Evolutionary conservation across 2,888 invertebrate species (phyloP), one percentile per base, ranked within the genome.

Genomic region (Ametastegia equiseti): DNA sequence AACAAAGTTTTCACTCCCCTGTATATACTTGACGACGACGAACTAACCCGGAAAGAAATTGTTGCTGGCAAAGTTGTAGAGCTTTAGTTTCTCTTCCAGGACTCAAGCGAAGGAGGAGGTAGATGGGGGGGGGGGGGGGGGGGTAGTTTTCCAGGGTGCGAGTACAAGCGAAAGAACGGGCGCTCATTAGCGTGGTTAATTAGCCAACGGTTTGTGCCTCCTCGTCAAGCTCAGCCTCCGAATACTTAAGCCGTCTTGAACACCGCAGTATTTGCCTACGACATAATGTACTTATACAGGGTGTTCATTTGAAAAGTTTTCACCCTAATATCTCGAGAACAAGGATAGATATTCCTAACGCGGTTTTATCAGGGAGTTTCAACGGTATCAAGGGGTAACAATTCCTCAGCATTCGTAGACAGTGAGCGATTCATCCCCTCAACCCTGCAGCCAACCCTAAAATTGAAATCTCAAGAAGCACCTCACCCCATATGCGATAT

Each of bases 161-260:
- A 39, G 36, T 36, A 67, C 33, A 50, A 71, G 15, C 80, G 80
- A 30, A 54, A 45, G 23, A 23, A 39, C 54, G 50, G 54, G 39
- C 33, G 80, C 63, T 63, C 80, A 50, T 50, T 39, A 63, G 42
- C 42, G 50, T 65, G 65, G 47, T 33, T 63, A 65, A 50, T 50
- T 65, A 47, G 33, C 65, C 42, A 27, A 65, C 63, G 80, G 65
- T 45, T n/a, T 47, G 45, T 80, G 63, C 63, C 42, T n/a, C n/a
- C n/a, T 50, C 33, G 50, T 45, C 45, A 33, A 50, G n/a, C 3
- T 9, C 19, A 77, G 42, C 19, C n/a, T 39, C n/a, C 13, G 45
- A 71, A 47, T 71, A 27, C 71, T 71, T 60, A 6, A 60, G 60
- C 60, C 60, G 60, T 60, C 60, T 30, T 30, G 60, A 60, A 60